A percentile compares a stretch with the other conserved stretches of the same genome.
phyloP scores from a whole-genome alignment of 2,888 invertebrate genomes.

The Hermaeophaga mercurialis region DNA sequence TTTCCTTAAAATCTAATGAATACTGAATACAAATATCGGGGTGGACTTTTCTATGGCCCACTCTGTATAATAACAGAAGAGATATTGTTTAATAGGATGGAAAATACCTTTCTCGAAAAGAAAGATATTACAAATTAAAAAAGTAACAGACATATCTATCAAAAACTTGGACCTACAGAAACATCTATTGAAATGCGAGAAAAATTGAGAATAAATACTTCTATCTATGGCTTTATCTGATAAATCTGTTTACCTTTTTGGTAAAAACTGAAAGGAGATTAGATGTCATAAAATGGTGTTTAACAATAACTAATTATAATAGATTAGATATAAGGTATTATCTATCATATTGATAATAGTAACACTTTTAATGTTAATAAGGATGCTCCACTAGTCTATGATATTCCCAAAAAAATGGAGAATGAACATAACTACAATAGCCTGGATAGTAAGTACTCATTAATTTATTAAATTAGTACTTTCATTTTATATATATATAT shows the following conservation, averaged over 20 bases:
- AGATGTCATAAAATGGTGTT: conserved; percentile 14
- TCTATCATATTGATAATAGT: conserved; percentile 19
- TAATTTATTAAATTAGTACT: not conserved
- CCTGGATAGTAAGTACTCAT: conserved; percentile 23
- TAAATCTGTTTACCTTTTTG: conserved; percentile 15
- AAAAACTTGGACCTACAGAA: too few species aligned
- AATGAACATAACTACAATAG: conserved; percentile 19
- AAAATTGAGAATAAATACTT: too few species aligned
- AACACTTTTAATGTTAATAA: conserved; percentile 7
- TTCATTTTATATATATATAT: too few species aligned
- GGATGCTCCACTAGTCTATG: not conserved
- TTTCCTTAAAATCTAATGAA: too few species aligned
- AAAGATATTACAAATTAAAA: too few species aligned
- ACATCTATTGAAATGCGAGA: too few species aligned
- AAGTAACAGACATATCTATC: too few species aligned
- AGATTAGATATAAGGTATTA: conserved; percentile 27
- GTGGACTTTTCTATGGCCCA: too few species aligned
- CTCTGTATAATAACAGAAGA: too few species aligned
- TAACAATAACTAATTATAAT: conserved; percentile 12
- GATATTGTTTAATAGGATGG: too few species aligned
- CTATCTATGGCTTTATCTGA: conserved; percentile 4
- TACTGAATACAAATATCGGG: too few species aligned
- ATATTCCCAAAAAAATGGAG: conserved; percentile 8
- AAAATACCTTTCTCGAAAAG: too few species aligned
- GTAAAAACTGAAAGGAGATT: conserved; percentile 21